Base-by-base conservation (phyloP, 1,140 invertebrate species). In the Drosophila prosaltans region DNA sequence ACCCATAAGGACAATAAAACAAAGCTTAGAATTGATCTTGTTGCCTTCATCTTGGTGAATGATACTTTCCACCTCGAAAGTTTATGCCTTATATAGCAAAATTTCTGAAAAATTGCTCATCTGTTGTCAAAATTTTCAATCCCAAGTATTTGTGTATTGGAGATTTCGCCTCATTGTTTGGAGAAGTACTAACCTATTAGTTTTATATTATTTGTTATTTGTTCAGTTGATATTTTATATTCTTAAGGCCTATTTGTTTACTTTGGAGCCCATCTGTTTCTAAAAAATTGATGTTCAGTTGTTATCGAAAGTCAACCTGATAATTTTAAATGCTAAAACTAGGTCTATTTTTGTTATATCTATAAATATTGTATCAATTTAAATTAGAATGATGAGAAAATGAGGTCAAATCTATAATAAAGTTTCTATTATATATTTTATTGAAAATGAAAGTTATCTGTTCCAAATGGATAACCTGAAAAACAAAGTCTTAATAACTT, bases 11-110 rank as follows among this genome's bases (percentile, higher is more conserved):
- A 58, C 51, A 75, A 7, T 5, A 74, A 1, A 7, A 16, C 40
- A 21, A 61, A 48, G 8, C 40, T 32, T 9, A 62, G 16, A 9
- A 39, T 21, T 16, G 57, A 40, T 36, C 5, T 43, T 62, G 45
- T 66, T 5, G 16, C 16, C 36, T 43, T 64, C 72, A 74, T 74
- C 7, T 39, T 65, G 2, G 3, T 30, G 16, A 65, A 28, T 65
- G 63, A 48, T 55, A 48, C 16, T 10, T 5, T 64, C 11, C n/a
- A 21, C 8, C 1, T 24, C 21, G 1, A 48, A 5, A 48, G 21
- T 7, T 8, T 24, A 8, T 11, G 2, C 21, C 45, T 48, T 48
- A 21, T 48, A 48, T 48, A 48, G 45, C 45, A 48, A 48, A 30
- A 30, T 45, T 21, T 21, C 43, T 9, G 39, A 2, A 45, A n/a